Evolutionary conservation across 2,888 invertebrate species (phyloP), one percentile per base, ranked within the genome.

Genomic region (Caenorhabditis imperialis): DNA sequence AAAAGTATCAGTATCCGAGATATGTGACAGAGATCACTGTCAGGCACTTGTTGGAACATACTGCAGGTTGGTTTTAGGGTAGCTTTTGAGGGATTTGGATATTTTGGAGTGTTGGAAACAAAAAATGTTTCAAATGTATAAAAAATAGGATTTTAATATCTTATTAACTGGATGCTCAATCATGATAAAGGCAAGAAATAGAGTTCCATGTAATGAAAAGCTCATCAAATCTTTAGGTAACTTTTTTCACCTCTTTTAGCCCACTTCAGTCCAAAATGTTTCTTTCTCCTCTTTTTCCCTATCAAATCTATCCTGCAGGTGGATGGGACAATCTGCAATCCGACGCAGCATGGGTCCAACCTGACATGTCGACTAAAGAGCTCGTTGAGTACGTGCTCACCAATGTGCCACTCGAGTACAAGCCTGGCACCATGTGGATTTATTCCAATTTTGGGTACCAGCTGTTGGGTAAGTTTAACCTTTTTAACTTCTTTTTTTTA

Each of bases 381-480:
- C 62, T 86, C 20, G 82, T 86, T 7, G 73, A 77, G 48, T 72
- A 77, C 48, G 80, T 81, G 10, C 40, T 82, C 1, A 78, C 82
- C 47, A 81, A 78, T 63, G 77, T 82, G 12, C 84, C 81, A 14
- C 62, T 84, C 38, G 80, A 78, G 3, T 81, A 76, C 40, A 62
- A 67, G 33, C 84, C 84, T 8, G 85, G 85, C 18, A 80, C 78
- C 8, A 82, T 78, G 51, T 86, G 86, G 86, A 84, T 87, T 48
- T 87, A 87, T 58, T 87, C 87, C 0, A 87, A 87, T 57, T 87
- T 87, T 47, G 87, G 87, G 8, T 87, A 87, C 61, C 86, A 85
- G 55, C 35, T 87, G 6, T 70, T 87, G 14, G 86, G 86, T 54
- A 7, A 18, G 67, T 40, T n/a, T 5, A 40, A 7, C 16, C 40